Base-by-base conservation (phyloP, 2,888 invertebrate species). In the Drosophila bunnanda region DNA sequence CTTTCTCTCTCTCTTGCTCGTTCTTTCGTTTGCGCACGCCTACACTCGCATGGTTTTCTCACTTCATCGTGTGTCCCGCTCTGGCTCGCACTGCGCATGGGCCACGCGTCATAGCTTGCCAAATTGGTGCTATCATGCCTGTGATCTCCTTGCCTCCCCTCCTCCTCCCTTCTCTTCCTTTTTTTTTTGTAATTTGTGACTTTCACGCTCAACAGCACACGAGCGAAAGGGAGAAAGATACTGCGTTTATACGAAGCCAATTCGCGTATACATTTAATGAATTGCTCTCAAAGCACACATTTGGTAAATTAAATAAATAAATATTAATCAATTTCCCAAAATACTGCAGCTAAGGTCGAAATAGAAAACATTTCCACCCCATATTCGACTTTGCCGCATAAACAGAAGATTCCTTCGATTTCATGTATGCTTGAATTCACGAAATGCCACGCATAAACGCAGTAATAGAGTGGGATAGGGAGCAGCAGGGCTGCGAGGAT, bases 91-190 rank as follows among this genome's bases (percentile, higher is more conserved):
- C 50, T 52, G 50, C 50, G 50, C 32, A 52, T 34, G 50, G 30
- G 76, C 71, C 82, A 82, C 74, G 81, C 89, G 84, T 78, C 79
- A 78, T 79, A 79, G 75, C 77, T 89, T 89, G 85, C 86, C 81
- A 91, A 91, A 91, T 91, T 91, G 88, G 88, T 88, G 77, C 91
- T 91, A 91, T 91, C 92, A 89, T 82, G 87, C 82, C 83, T 88
- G 81, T 80, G 91, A 91, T 92, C 92, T 77, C 70, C 58, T 39
- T 41, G 44, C 76, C 65, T 75, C 57, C 56, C 57, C 44, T 68
- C 39, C 32, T 77, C 32, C 28, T 39, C 58, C 20, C 20, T 50
- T 20, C 9, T 34, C 15, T 76, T 30, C 17, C 12, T 44, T n/a
- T 20, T 48, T 67, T 77, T 80, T 73, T 76, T 88, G 88, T 91